Evolutionary conservation across 2,888 invertebrate genomes (phyloP).

Genomic region (Cosmorhoe ocellata): DNA sequence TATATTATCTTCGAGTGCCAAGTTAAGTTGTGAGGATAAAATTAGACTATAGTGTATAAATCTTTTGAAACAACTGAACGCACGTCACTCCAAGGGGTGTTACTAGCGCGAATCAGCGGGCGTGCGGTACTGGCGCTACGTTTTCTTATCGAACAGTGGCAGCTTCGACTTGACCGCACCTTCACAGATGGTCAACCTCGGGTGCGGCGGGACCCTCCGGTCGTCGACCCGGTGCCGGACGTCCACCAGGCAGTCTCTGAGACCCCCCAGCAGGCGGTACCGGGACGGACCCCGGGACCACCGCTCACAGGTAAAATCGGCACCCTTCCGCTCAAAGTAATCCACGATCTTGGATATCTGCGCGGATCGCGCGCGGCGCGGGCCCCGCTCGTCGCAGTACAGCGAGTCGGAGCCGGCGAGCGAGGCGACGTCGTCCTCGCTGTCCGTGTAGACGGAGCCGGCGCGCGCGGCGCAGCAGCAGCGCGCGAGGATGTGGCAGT

Average conservation of each 20-base stretch:
- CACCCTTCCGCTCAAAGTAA: conserved; percentile 92
- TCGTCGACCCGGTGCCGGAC: conserved; percentile 30
- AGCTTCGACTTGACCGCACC: conserved; percentile 93
- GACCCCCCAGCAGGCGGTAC: conserved; percentile 2
- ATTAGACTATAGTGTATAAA: too few relatives aligned
- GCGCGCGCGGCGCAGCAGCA: conserved; percentile 63
- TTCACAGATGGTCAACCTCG: conserved; percentile 88
- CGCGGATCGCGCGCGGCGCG: conserved; percentile 83
- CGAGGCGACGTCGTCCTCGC: conserved; percentile 92
- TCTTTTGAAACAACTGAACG: too few relatives aligned
- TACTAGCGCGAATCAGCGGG: conserved; percentile 15
- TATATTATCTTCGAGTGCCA: too few relatives aligned
- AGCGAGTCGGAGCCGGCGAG: conserved; percentile 89
- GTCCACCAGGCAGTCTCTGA: conserved; percentile 13
- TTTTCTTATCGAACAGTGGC: conserved; percentile 89
- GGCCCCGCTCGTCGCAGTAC: conserved; percentile 85
- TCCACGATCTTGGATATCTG: conserved; percentile 93
- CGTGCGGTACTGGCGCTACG: conserved; percentile 50
- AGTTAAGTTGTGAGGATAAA: too few relatives aligned
- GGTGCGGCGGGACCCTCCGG: conserved; percentile 47
- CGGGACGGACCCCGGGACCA: conserved; percentile 12
- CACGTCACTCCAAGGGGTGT: too few relatives aligned
- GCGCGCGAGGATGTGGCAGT: conserved; percentile 59
- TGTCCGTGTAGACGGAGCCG: conserved; percentile 91
- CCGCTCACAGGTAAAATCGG: conserved; percentile 74